Evolutionary conservation across 2,888 invertebrate species (phyloP).

Genomic region (Cheilosia soror): DNA sequence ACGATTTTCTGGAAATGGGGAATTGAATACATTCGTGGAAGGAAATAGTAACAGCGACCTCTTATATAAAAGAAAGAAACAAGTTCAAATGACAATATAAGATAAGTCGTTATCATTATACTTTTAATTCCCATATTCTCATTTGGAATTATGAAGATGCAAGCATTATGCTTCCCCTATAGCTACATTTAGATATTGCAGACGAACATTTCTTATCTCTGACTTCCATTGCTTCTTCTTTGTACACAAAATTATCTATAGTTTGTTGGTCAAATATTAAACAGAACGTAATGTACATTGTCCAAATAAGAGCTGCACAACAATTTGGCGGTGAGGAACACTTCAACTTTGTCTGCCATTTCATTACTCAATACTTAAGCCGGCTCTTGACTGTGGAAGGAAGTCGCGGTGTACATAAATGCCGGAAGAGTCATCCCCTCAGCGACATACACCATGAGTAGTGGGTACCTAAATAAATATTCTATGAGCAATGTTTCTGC

Average conservation of each 20-base stretch:
- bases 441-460: background rate
- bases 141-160: background rate
- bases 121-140: too few species aligned
- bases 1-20: too few species aligned
- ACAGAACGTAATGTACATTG: slow-evolving; percentile 2
- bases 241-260: background rate
- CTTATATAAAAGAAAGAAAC: too few species aligned
- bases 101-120: too few species aligned
- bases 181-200: background rate
- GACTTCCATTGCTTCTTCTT: background rate
- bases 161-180: background rate
- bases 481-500: slow-evolving; percentile 25
- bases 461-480: slow-evolving; percentile 30
- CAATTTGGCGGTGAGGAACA: slow-evolving; percentile 3
- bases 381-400: background rate
- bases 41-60: too few species aligned
- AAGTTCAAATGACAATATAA: too few species aligned
- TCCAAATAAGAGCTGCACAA: slow-evolving; percentile 3
- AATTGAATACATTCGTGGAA: too few species aligned
- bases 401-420: background rate
- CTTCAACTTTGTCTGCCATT: slow-evolving; percentile 27
- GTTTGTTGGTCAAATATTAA: slow-evolving; percentile 30
- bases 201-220: background rate
- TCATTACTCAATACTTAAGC: slow-evolving; percentile 33
- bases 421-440: background rate